phyloP scores from a whole-genome alignment of 2,888 invertebrate species.

The Coelinius sp. region DNA sequence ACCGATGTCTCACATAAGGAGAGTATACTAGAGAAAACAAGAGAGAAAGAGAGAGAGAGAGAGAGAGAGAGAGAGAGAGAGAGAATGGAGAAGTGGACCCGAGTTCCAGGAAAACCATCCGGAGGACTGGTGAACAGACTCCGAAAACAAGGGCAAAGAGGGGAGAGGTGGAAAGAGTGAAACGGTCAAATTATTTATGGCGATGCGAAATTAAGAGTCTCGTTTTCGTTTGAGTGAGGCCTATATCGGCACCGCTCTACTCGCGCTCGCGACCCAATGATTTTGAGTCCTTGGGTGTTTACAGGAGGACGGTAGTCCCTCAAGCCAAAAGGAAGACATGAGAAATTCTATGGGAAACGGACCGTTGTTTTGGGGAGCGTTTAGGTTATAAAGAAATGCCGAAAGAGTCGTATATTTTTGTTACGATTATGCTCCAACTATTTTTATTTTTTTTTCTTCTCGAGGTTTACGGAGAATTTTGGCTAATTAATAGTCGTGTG shows the following conservation, averaged over 20 bases:
- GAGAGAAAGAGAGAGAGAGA: conserved; percentile 30
- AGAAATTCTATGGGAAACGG: conserved; percentile 11
- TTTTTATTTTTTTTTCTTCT: conserved; percentile 5
- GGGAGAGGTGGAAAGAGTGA: conserved; percentile 56
- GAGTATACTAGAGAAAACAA: conserved; percentile 39
- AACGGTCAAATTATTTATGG: conserved; percentile 70
- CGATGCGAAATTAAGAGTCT: conserved; percentile 70
- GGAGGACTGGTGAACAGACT: conserved; percentile 29
- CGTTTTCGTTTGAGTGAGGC: conserved; percentile 62
- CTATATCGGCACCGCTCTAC: conserved; percentile 57
- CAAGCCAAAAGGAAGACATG: conserved; percentile 8
- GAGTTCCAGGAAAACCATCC: conserved; percentile 10
- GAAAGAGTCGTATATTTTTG: conserved; percentile 25
- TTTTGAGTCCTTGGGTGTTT: conserved; percentile 59
- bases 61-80: conserved; percentile 33
- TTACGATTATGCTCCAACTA: neutral
- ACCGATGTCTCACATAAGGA: conserved; percentile 19
- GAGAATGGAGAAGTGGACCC: conserved; percentile 7
- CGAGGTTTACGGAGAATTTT: neutral
- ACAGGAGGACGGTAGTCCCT: conserved; percentile 12
- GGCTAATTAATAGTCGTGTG: conserved; percentile 32
- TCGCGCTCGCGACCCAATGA: conserved; percentile 55
- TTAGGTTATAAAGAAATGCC: conserved; percentile 21
- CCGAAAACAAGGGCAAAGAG: conserved; percentile 1
- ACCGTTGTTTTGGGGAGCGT: neutral